A percentile compares a stretch with the other conserved stretches of the same genome.
Conservation (phyloP, 2,113 vertebrate genomes). For the Xyliphius kryptos region DNA sequence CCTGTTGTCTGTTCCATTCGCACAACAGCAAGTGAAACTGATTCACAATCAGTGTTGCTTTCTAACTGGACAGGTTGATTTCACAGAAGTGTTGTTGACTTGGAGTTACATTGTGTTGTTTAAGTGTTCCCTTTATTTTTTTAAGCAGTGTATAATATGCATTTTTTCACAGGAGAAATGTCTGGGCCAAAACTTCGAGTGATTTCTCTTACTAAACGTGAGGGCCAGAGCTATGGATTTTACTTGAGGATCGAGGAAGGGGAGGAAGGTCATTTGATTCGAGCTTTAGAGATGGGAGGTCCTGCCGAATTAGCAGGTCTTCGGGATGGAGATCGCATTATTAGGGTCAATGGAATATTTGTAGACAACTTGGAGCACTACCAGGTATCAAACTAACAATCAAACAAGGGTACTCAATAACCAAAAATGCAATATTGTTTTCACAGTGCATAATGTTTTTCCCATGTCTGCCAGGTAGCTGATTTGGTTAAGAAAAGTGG, state of each 20-base stretch:
- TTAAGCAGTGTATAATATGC: no score
- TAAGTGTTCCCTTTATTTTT: no score
- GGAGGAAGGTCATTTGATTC: constrained; percentile 79
- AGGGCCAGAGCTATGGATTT: constrained; percentile 78
- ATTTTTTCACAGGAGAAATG: constrained; percentile 65
- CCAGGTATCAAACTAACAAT: constrained; percentile 61
- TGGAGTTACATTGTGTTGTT: no score
- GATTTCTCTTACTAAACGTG: constrained; percentile 73
- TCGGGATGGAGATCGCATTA: constrained; percentile 83
- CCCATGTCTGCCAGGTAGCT: constrained; percentile 77
- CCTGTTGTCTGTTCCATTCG: no score
- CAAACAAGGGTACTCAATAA: no score
- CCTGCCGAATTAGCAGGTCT: constrained; percentile 79
- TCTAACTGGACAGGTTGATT: no score
- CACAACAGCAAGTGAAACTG: no score
- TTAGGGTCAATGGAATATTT: constrained; percentile 78
- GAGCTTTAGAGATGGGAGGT: constrained; percentile 72
- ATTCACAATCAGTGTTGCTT: no score
- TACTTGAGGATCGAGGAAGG: constrained; percentile 77
- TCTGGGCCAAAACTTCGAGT: constrained; percentile 65
- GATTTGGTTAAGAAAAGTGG: constrained; percentile 74
- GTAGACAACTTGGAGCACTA: constrained; percentile 77
- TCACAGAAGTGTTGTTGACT: no score
- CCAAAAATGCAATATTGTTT: no score
- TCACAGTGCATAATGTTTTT: no score